Evolutionary conservation across 2,888 invertebrate genomes (phyloP), one percentile per base, ranked within the genome.

Genomic region (Sminthurinus aureus): DNA sequence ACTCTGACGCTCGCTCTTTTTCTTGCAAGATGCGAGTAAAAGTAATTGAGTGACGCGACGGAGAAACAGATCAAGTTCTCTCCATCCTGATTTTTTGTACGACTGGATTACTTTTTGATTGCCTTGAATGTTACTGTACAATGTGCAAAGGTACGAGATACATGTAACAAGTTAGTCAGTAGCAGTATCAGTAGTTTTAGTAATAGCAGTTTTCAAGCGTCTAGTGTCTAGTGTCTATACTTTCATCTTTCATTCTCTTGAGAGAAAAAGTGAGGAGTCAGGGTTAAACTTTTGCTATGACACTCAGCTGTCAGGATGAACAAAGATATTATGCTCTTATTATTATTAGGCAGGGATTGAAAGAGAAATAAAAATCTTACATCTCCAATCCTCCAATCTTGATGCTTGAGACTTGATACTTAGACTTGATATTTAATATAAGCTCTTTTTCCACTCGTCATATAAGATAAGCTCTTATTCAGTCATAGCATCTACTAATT

Each of bases 261-360:
- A 58, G 58, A 58, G 2, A 58, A 67, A 67, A 24, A 71, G 71
- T 71, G 26, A 71, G 71, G 71, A 71, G 71, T 71, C 71, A 71
- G 71, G 71, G 71, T 71, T 71, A 71, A 71, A 71, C 69, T 76
- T 79, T 79, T 82, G 82, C 84, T 83, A 80, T 82, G 84, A 84
- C 84, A 84, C 83, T 80, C 66, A 66, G 22, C 84, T 84, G 84
- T 84, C 84, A 71, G 24, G 71, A 26, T 11, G 71, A 71, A 71
- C 71, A 71, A 71, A 71, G 71, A 71, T 71, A 71, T 71, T 71
- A 71, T 38, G 38, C 71, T 71, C 71, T 71, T 22, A 22, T 64
- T 67, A 67, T 71, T 71, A 71, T 71, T 26, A 71, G 71, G 24
- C 71, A 71, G 15, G 71, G 24, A 24, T 71, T 24, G 26, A 71